Evolutionary conservation across 2,113 vertebrate species (phyloP).

Genomic region (Mirounga angustirostris): DNA sequence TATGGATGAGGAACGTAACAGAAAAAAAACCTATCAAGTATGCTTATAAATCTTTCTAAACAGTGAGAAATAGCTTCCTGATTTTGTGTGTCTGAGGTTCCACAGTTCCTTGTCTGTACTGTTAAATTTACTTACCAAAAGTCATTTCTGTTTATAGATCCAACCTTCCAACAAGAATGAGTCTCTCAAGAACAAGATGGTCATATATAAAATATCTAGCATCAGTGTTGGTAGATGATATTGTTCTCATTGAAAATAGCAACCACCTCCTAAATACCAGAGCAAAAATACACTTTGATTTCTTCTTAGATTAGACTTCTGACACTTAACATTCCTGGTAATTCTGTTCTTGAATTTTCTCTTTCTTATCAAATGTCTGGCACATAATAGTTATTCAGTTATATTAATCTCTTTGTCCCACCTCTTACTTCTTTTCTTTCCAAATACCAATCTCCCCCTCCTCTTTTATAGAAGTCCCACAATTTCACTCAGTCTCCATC

Average conservation of each 20-base stretch:
- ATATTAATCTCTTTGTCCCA: not conserved
- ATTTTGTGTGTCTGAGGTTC: not conserved
- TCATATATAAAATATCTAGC: not conserved
- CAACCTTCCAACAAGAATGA: not conserved
- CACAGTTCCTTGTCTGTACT: not conserved
- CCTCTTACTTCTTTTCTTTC: not conserved
- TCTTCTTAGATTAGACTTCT: not conserved
- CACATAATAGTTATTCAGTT: not conserved
- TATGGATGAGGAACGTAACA: not conserved
- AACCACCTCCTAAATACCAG: not conserved
- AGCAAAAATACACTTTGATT: not conserved
- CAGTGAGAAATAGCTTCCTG: not conserved
- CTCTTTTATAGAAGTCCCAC: not conserved
- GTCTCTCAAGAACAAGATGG: not conserved
- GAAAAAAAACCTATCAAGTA: not conserved
- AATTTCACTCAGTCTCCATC: not conserved
- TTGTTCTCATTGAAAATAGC: not conserved
- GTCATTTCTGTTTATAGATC: not conserved
- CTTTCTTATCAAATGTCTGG: not conserved
- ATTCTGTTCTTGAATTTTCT: not conserved
- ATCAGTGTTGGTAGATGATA: not conserved
- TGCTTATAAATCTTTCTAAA: not conserved
- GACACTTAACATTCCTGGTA: not conserved
- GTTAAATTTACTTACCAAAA: not conserved
- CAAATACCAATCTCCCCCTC: not conserved